These are phyloP conservation scores for Podarcis lilfordi DNA, from an alignment of 2,797 vertebrate genomes.

Conservation along the genomic window DNA sequence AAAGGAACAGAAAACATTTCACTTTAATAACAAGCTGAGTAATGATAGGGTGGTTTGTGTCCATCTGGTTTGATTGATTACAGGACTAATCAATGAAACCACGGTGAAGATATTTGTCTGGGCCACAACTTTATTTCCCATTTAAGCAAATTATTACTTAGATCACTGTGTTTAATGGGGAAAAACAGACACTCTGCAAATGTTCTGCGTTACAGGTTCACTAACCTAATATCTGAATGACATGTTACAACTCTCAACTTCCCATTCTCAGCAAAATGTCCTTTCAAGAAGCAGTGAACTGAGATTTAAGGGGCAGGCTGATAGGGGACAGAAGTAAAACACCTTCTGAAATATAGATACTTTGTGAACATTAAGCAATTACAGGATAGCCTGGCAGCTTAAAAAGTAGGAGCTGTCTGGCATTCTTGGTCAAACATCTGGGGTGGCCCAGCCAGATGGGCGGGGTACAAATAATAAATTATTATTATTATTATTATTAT, in stretches of 20 bases:
- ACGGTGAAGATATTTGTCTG: constrained; percentile 76
- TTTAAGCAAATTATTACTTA: constrained; percentile 44
- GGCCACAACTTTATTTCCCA: constrained; percentile 49
- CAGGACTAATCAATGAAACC: constrained; percentile 73
- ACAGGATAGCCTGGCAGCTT: not conserved
- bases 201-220: constrained; percentile 7
- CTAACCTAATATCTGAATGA: not conserved
- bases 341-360: not conserved
- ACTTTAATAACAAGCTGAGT: constrained; percentile 73
- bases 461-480: too few species aligned
- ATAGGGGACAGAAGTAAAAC: too few species aligned
- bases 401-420: not conserved
- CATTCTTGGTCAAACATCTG: not conserved
- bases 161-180: constrained; percentile 1
- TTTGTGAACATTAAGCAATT: not conserved
- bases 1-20: constrained; percentile 76
- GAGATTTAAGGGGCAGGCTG: not conserved
- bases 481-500: too few species aligned
- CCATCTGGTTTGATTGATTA: constrained; percentile 81
- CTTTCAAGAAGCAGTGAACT: not conserved
- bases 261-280: not conserved
- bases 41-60: constrained; percentile 76
- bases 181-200: not conserved
- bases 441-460: too few species aligned
- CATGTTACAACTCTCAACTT: not conserved